Conservation (phyloP, 2,797 vertebrate species). For the Micromesistius poutassou region DNA sequence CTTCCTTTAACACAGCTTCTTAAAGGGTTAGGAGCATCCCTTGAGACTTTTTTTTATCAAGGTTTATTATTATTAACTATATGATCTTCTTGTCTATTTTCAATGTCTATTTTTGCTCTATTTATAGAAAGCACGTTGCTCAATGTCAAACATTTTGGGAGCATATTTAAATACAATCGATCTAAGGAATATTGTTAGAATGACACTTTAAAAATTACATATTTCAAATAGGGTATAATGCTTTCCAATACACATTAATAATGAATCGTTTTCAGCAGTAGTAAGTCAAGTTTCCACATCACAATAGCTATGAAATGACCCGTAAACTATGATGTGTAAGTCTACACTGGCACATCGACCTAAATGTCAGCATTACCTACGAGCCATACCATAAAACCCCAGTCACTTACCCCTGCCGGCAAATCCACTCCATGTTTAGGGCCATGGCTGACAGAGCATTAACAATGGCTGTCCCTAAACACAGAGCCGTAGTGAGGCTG, state of each 20-base stretch:
- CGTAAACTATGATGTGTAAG: background rate
- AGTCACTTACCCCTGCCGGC: background rate
- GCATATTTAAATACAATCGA: background rate
- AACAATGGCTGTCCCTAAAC: background rate
- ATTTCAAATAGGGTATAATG: background rate
- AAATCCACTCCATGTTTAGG: background rate
- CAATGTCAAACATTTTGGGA: background rate
- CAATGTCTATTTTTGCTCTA: background rate
- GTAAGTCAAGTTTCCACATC: background rate
- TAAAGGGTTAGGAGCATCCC: background rate
- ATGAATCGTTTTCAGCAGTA: background rate
- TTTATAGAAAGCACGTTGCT: background rate
- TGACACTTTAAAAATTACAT: background rate
- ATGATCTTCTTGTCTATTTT: background rate
- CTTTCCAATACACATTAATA: background rate
- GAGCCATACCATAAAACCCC: background rate
- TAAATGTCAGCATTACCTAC: slow-evolving; percentile 1
- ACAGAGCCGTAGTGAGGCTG: background rate
- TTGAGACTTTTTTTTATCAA: background rate
- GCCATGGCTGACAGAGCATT: background rate
- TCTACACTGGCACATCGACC: background rate
- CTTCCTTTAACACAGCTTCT: background rate
- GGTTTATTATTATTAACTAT: background rate
- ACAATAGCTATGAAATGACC: background rate
- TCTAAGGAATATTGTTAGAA: background rate